Percentiles rank a stretch among this genome's conserved stretches.
These are phyloP conservation scores for Cotesia congregata DNA, from an alignment of 2,888 invertebrate species.

Conservation along the genomic window DNA sequence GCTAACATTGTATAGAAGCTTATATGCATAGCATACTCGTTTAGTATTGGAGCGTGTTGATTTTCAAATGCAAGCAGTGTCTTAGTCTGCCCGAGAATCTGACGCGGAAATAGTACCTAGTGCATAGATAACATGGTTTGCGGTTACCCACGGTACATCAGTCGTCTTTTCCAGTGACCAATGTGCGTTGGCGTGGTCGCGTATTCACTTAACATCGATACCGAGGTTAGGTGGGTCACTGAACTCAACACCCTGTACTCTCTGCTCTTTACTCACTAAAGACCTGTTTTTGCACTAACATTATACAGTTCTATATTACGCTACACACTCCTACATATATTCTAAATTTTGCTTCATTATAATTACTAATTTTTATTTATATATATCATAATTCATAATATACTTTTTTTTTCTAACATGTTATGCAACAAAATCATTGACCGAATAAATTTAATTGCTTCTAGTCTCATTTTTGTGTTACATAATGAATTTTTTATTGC, in stretches of 20 bases:
- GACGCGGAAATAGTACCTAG: constrained; percentile 61
- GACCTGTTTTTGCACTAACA: constrained; percentile 34
- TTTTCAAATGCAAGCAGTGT: constrained; percentile 14
- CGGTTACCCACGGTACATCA: constrained; percentile 49
- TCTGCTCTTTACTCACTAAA: constrained; percentile 30
- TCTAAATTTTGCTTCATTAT: not conserved
- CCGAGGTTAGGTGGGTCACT: constrained; percentile 66
- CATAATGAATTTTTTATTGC: constrained; percentile 14
- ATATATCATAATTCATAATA: not conserved
- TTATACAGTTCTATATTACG: not conserved
- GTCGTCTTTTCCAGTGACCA: constrained; percentile 30
- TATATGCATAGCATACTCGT: not conserved
- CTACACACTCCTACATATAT: constrained; percentile 32
- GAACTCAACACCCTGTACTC: constrained; percentile 54
- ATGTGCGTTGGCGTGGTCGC: constrained; percentile 57
- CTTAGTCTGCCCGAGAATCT: constrained; percentile 50
- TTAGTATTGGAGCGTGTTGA: constrained; percentile 4
- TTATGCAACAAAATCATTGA: constrained; percentile 58
- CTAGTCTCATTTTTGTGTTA: constrained; percentile 54
- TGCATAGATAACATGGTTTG: constrained; percentile 61
- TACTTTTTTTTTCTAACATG: not conserved
- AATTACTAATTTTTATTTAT: not conserved
- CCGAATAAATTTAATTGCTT: constrained; percentile 67
- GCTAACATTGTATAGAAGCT: not conserved
- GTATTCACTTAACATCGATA: constrained; percentile 65